Evolutionary conservation across 2,888 invertebrate species (phyloP), one percentile per base, ranked within the genome.

Genomic region (Lasioglossum lativentre): DNA sequence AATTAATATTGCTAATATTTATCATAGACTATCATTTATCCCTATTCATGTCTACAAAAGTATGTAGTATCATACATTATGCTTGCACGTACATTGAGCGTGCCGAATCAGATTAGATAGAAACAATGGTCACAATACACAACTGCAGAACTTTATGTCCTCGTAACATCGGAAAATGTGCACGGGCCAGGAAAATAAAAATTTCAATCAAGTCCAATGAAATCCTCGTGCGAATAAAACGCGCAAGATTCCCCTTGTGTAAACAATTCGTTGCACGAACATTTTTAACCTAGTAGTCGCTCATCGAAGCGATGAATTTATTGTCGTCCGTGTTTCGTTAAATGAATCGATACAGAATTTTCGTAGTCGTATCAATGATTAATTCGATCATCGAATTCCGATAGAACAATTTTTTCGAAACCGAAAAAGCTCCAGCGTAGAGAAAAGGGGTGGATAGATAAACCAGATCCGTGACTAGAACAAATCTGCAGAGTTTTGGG

Each of bases 381-480:
- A 6, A 19, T 34, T 19, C 3, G 8, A 8, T 14, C 19, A 3
- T 63, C 19, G 63, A 38, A 63, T 63, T 63, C 6, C 30, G 14
- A 27, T 27, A 30, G 16, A 6, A 10, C 3, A 38, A 63, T 30
- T 16, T 63, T 3, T 3, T 19, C 34, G 16, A 23, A 19, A 23
- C 16, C 30, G 16, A 10, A 23, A 23, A 38, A 68, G 23, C 30
- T 19, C 4, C 19, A 34, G 66, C 34, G 34, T 34, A 2, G 12
- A 38, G 38, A 38, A 68, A 34, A 4, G 10, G 12, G 10, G 3
- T 0, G n/a, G 0, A 3, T 1, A n/a, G 68, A 38, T 68, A 68
- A 68, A 38, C 68, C 4, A 23, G 34, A 34, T 68, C 23, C 68
- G 68, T 68, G 68, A 68, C 38, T 10, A 68, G 68, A 68, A 63